These are phyloP conservation scores for Gymnosoma rotundatum DNA, from an alignment of 2,888 invertebrate species.

Conservation along the genomic window DNA sequence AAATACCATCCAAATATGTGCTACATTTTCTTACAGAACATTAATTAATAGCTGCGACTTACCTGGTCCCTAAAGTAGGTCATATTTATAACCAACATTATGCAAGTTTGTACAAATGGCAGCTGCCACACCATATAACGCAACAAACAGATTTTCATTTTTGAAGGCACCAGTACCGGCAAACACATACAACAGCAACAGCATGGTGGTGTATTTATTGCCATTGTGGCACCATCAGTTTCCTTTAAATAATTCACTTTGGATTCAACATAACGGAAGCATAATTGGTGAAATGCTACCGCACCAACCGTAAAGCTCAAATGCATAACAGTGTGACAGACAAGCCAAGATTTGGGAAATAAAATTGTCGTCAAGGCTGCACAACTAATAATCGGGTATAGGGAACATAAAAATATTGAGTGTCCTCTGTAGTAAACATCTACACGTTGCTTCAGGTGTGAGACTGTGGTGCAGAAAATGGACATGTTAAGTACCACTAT, in stretches of 20 bases:
- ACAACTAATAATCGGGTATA: constrained; percentile 79
- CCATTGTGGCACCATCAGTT: constrained; percentile 79
- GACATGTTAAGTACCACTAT: constrained; percentile 78
- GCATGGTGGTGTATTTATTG: constrained; percentile 78
- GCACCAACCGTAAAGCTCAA: constrained; percentile 79
- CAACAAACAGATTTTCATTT: constrained; percentile 75
- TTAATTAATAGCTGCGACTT: constrained; percentile 23
- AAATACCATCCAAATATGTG: background rate
- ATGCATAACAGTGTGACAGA: constrained; percentile 81
- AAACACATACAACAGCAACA: constrained; percentile 79
- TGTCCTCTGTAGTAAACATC: constrained; percentile 73
- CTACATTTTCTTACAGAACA: background rate
- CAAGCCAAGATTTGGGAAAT: constrained; percentile 79
- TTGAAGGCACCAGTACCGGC: constrained; percentile 76
- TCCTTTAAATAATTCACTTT: constrained; percentile 81
- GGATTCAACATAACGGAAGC: constrained; percentile 81
- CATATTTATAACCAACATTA: constrained; percentile 79
- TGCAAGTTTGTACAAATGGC: constrained; percentile 79
- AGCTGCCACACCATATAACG: constrained; percentile 80
- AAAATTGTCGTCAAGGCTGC: constrained; percentile 79
- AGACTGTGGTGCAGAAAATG: constrained; percentile 77
- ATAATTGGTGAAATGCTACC: constrained; percentile 77
- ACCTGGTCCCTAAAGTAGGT: constrained; percentile 77
- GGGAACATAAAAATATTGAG: constrained; percentile 76
- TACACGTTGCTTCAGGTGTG: constrained; percentile 74